These are phyloP conservation scores for Sanderia malayensis DNA, from an alignment of 30 jellyfish, hydroid and myxozoan species.

Conservation along the genomic window DNA sequence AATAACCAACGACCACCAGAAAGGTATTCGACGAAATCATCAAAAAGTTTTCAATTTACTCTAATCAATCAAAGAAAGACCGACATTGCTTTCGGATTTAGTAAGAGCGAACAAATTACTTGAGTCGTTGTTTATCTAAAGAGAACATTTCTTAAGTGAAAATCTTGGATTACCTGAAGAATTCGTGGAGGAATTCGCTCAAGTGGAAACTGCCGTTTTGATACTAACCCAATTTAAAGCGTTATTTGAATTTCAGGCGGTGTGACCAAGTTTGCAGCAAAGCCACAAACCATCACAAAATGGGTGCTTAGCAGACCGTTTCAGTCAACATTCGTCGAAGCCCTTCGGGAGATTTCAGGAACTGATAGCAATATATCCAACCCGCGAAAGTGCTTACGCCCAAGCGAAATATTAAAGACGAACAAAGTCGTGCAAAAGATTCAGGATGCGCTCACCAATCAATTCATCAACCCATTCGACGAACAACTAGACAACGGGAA, in stretches of 20 bases:
- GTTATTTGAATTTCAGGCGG: constrained; percentile 14
- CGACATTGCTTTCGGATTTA: no score
- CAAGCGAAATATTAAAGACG: constrained; percentile 2
- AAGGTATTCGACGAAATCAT: no score
- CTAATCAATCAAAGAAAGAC: no score
- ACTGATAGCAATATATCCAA: not conserved
- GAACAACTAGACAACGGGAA: constrained; percentile 6
- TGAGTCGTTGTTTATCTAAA: no score
- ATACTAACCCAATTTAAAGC: not conserved
- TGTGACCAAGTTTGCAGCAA: constrained; percentile 5
- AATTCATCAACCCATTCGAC: constrained; percentile 23
- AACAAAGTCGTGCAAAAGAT: not conserved
- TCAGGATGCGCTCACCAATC: constrained; percentile 5
- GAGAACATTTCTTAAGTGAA: not conserved
- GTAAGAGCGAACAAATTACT: no score
- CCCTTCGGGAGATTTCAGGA: constrained; percentile 3
- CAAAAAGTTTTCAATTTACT: no score
- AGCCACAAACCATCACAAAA: not conserved
- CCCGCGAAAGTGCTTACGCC: constrained; percentile 22
- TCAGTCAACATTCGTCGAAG: constrained; percentile 17
- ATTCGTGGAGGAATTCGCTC: not conserved
- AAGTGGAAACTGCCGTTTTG: not conserved
- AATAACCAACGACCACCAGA: not conserved
- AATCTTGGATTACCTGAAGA: not conserved
- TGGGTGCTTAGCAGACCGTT: constrained; percentile 21